Percentiles rank a stretch among this genome's conserved stretches.
These are phyloP conservation scores for Lagopus leucura DNA, from an alignment of 2,113 vertebrate species.

Conservation along the genomic window DNA sequence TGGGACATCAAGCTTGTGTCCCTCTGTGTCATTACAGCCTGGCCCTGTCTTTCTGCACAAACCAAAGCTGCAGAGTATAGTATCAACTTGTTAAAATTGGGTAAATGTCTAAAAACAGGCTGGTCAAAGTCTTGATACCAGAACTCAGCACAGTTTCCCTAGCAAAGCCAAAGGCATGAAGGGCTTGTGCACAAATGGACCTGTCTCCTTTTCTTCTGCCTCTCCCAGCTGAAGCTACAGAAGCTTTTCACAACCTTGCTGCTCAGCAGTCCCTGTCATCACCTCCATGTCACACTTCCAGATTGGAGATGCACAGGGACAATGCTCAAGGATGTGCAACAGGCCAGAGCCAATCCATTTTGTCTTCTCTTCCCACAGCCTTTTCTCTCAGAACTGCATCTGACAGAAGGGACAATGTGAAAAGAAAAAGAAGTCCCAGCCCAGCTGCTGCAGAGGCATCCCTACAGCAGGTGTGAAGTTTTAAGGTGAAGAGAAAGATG, in stretches of 20 bases:
- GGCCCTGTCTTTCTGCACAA: neutral
- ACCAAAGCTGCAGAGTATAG: neutral
- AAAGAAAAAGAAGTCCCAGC: neutral
- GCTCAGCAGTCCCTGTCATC: neutral
- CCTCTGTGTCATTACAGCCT: neutral
- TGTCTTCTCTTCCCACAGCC: neutral
- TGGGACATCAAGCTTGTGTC: neutral
- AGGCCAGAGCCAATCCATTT: neutral
- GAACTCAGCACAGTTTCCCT: neutral
- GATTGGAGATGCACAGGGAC: neutral
- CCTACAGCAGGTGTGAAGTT: neutral
- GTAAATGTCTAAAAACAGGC: neutral
- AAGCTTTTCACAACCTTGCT: neutral
- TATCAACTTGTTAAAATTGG: neutral
- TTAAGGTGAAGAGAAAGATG: neutral
- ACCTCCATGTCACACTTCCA: neutral
- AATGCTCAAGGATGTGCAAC: neutral
- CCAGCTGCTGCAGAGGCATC: neutral
- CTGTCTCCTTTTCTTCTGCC: neutral
- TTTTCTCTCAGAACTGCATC: neutral
- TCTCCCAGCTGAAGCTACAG: neutral
- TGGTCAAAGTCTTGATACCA: accelerated
- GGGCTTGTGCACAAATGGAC: neutral
- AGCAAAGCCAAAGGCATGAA: neutral
- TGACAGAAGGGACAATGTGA: neutral